phyloP scores from a whole-genome alignment of 2,113 vertebrate genomes.

The Aphelocoma coerulescens region DNA sequence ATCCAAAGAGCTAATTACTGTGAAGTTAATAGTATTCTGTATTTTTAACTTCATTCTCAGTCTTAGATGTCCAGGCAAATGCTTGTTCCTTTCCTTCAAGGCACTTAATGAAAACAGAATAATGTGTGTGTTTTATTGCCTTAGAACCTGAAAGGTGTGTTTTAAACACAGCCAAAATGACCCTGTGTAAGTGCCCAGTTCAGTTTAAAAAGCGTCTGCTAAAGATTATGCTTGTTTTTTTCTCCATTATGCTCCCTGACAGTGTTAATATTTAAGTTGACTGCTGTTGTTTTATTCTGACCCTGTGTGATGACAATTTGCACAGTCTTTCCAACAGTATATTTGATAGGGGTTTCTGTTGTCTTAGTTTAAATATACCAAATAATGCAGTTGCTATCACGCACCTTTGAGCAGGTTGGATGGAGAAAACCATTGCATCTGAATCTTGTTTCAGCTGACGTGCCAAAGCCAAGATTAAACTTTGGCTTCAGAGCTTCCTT shows the following conservation, averaged over 20 bases:
- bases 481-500: neutral
- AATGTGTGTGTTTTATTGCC: neutral
- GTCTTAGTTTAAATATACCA: neutral
- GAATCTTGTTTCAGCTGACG: neutral
- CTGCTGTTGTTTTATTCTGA: neutral
- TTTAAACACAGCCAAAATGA: neutral
- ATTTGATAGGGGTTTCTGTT: neutral
- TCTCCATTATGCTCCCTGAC: neutral
- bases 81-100: neutral
- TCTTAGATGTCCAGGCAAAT: neutral
- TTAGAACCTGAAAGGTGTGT: neutral
- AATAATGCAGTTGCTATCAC: neutral
- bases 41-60: neutral
- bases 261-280: neutral
- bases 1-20: neutral
- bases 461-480: neutral
- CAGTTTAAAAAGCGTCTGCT: neutral
- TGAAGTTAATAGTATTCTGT: neutral
- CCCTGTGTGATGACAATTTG: neutral
- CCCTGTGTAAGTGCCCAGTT: neutral
- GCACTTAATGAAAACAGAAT: neutral
- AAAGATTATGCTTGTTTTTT: neutral
- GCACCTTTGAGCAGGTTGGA: neutral
- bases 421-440: neutral
- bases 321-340: neutral